phyloP scores from a whole-genome alignment of 2,888 invertebrate genomes.

The Pemphredon lugubris region DNA sequence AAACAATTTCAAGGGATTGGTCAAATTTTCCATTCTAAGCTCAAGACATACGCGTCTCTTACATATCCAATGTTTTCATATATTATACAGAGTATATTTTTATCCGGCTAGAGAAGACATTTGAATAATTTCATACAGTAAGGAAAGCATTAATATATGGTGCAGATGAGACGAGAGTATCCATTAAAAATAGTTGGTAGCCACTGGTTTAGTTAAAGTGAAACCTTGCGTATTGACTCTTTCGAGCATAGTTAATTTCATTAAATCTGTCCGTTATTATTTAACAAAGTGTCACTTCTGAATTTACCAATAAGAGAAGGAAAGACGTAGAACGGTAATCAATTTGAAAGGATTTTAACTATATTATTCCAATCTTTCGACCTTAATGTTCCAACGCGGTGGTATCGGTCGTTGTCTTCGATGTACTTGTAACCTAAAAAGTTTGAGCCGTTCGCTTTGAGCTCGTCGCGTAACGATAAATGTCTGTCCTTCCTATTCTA shows the following conservation, averaged over 20 bases:
- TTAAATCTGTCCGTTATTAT: conserved; percentile 7
- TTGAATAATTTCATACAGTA: no score
- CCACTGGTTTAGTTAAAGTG: conserved; percentile 24
- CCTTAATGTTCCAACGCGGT: background rate
- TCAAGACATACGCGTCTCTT: no score
- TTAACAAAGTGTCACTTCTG: conserved; percentile 15
- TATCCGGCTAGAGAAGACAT: no score
- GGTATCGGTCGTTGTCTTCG: background rate
- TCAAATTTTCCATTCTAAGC: no score
- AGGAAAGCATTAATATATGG: no score
- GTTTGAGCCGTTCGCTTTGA: background rate
- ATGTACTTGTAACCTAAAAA: conserved; percentile 11
- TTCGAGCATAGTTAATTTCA: conserved; percentile 16
- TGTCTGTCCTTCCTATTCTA: background rate
- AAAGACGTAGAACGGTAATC: background rate
- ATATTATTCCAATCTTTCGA: background rate
- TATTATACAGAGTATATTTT: no score
- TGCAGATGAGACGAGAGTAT: no score
- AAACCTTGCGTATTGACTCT: conserved; percentile 28
- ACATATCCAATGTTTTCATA: no score
- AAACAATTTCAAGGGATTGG: no score
- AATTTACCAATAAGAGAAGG: conserved; percentile 1
- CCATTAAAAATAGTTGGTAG: no score
- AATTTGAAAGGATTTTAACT: background rate
- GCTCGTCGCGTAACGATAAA: background rate